Conservation (phyloP, 2,888 invertebrate species). For the Xylocampa areola region DNA sequence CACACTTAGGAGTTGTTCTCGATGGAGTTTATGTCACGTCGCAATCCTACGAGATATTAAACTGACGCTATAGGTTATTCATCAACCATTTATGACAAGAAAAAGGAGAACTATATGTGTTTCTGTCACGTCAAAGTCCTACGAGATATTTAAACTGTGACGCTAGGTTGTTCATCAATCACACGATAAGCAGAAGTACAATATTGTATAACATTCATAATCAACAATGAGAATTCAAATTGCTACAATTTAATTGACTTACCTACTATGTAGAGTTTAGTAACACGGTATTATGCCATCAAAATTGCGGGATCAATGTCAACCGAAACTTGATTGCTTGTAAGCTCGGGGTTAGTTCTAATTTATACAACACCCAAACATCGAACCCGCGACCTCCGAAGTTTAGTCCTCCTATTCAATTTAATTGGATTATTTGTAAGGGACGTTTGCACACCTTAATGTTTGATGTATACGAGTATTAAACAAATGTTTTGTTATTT, state of each 20-base stretch:
- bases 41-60: too few relatives aligned
- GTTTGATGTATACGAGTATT: constrained; percentile 17
- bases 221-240: too few relatives aligned
- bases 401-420: constrained; percentile 39
- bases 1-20: too few relatives aligned
- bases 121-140: too few relatives aligned
- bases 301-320: constrained; percentile 40
- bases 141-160: too few relatives aligned
- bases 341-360: constrained; percentile 33
- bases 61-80: too few relatives aligned
- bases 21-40: too few relatives aligned
- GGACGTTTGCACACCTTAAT: constrained; percentile 26
- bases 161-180: too few relatives aligned
- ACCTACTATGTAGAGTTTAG: background rate
- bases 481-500: constrained; percentile 17
- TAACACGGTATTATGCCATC: constrained; percentile 5
- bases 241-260: background rate
- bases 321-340: constrained; percentile 46
- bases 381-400: constrained; percentile 25
- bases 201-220: too few relatives aligned
- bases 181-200: too few relatives aligned
- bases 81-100: too few relatives aligned
- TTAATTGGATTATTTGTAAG: constrained; percentile 51
- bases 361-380: constrained; percentile 43
- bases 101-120: too few relatives aligned